phyloP scores from a whole-genome alignment of 2,113 vertebrate species.

The Leiothrix lutea region DNA sequence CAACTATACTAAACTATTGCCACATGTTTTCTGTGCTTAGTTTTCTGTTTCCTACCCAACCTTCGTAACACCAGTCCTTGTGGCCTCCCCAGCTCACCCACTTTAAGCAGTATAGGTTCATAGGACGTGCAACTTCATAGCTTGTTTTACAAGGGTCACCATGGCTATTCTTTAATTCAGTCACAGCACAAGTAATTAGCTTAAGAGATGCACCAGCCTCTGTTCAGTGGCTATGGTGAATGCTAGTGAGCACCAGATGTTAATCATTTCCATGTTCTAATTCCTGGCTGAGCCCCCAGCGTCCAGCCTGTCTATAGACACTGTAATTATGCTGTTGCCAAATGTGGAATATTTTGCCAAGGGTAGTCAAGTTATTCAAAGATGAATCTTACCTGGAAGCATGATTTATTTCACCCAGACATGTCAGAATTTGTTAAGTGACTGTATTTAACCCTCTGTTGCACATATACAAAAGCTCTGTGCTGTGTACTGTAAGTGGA shows the following conservation, averaged over 20 bases:
- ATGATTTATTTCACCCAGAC: neutral
- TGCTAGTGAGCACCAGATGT: neutral
- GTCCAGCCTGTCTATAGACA: neutral
- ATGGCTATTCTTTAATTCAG: neutral
- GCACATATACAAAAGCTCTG: neutral
- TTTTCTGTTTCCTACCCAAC: neutral
- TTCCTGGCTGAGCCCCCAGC: neutral
- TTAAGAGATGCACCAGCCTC: neutral
- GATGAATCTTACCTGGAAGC: neutral
- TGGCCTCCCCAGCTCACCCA: neutral
- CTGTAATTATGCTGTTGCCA: neutral
- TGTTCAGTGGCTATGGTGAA: neutral
- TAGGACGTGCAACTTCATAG: neutral
- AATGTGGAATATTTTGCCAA: neutral
- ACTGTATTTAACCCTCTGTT: neutral
- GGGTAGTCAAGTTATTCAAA: neutral
- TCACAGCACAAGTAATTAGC: neutral
- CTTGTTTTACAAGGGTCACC: neutral
- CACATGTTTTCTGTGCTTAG: neutral
- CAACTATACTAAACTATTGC: neutral
- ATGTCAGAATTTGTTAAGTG: neutral
- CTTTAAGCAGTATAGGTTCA: neutral
- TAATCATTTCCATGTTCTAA: neutral
- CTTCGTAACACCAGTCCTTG: neutral
- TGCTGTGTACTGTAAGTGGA: rapidly evolving